Evolutionary conservation across 1,140 invertebrate genomes (phyloP).

Genomic region (Nebria ingens): DNA sequence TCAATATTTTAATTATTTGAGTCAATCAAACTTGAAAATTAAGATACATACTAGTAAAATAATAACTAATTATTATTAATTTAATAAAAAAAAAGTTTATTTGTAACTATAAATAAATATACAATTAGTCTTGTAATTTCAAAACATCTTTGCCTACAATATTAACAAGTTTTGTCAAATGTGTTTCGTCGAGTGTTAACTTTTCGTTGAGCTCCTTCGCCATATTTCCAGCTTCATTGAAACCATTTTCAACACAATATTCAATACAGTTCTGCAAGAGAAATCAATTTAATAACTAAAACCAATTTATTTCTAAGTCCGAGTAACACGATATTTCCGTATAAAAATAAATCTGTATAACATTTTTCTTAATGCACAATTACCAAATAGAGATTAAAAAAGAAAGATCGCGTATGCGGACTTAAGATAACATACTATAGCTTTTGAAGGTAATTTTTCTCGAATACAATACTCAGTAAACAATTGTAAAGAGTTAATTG

Average conservation of each 20-base stretch:
- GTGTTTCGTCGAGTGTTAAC: conserved; percentile 37
- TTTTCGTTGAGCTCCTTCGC: conserved; percentile 34
- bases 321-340: conserved; percentile 2
- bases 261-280: conserved; percentile 38
- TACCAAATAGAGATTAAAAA: too few species aligned
- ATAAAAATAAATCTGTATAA: conserved; percentile 7
- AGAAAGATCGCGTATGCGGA: conserved; percentile 4
- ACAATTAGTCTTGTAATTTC: too few species aligned
- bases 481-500: conserved; percentile 33
- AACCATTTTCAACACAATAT: conserved; percentile 43
- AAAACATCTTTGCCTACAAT: conserved; percentile 30
- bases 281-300: conserved; percentile 15
- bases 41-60: too few species aligned
- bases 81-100: too few species aligned
- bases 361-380: conserved; percentile 5
- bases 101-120: too few species aligned
- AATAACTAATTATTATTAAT: too few species aligned
- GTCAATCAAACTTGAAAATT: too few species aligned
- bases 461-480: conserved; percentile 39
- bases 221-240: conserved; percentile 34
- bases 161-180: conserved; percentile 37
- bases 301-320: too few species aligned
- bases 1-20: too few species aligned
- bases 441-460: conserved; percentile 37
- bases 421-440: conserved; percentile 33